Percentiles rank a stretch among this genome's conserved stretches.
Evolutionary conservation across 2,113 vertebrate species (phyloP).

Genomic region (Hippocampus zosterae): DNA sequence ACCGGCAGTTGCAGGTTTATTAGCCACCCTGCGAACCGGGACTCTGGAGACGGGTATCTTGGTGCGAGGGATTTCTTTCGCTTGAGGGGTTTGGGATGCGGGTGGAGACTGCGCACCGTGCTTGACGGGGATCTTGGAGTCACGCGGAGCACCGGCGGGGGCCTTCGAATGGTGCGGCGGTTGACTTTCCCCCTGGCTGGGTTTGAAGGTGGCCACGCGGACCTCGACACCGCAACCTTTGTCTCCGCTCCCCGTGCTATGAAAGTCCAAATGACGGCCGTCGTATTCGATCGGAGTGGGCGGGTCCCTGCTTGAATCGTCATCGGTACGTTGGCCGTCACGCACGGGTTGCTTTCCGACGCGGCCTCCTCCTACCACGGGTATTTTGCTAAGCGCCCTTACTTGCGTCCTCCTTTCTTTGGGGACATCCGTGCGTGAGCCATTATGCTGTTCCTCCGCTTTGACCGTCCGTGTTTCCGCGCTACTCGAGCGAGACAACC

Average conservation of each 20-base stretch:
- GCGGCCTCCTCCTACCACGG: constrained; percentile 60
- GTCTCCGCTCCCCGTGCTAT: constrained; percentile 78
- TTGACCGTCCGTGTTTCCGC: constrained; percentile 10
- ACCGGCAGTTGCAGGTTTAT: constrained; percentile 71
- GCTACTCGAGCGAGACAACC: constrained; percentile 20
- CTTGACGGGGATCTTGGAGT: constrained; percentile 94
- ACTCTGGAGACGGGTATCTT: constrained; percentile 96
- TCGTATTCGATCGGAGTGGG: constrained; percentile 80
- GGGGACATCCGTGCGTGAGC: constrained; percentile 55
- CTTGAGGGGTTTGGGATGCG: constrained; percentile 71
- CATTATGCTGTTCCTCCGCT: constrained; percentile 30
- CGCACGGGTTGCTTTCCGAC: constrained; percentile 70
- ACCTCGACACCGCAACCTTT: constrained; percentile 65
- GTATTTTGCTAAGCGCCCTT: constrained; percentile 72
- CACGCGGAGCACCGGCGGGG: constrained; percentile 73
- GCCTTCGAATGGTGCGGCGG: constrained; percentile 62
- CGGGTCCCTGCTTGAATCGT: constrained; percentile 79
- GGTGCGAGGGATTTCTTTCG: constrained; percentile 84
- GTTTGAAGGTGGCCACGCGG: constrained; percentile 64
- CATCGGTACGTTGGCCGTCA: constrained; percentile 74
- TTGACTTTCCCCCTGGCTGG: constrained; percentile 66
- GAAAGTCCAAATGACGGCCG: constrained; percentile 64
- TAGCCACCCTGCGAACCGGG: constrained; percentile 83
- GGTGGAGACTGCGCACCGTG: constrained; percentile 72
- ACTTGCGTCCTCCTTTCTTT: constrained; percentile 81